phyloP scores from a whole-genome alignment of 2,888 invertebrate species.

The Augiades crinisus region DNA sequence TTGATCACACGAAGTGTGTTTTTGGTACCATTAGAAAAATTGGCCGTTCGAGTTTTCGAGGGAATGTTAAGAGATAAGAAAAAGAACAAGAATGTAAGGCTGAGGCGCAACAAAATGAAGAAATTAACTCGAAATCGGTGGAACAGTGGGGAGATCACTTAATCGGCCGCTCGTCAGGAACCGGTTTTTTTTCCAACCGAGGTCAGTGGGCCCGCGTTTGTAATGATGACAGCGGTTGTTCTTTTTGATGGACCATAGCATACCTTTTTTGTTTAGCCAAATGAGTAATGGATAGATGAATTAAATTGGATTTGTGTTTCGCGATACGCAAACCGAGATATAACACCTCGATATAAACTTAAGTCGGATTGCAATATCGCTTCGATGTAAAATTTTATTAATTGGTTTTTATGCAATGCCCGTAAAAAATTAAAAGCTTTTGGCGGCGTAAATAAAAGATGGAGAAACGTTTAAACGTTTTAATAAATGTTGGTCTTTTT shows the following conservation, averaged over 20 bases:
- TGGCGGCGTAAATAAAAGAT: not conserved
- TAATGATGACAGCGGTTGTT: conserved; percentile 47
- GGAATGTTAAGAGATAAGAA: conserved; percentile 37
- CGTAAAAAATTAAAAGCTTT: not conserved
- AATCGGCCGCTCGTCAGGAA: conserved; percentile 57
- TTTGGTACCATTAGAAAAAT: conserved; percentile 69
- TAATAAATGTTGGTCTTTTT: too few relatives aligned
- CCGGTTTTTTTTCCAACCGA: conserved; percentile 54
- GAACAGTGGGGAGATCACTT: conserved; percentile 69
- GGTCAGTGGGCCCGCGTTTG: conserved; percentile 47
- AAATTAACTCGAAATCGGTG: conserved; percentile 73
- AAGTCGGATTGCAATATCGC: conserved; percentile 2
- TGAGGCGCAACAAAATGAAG: conserved; percentile 66
- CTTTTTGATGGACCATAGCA: conserved; percentile 44
- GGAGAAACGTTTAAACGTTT: not conserved
- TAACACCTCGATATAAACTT: conserved; percentile 4
- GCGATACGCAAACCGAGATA: conserved; percentile 4
- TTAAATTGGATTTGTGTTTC: conserved; percentile 12
- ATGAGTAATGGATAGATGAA: conserved; percentile 21
- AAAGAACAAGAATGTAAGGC: conserved; percentile 44
- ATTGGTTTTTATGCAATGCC: not conserved
- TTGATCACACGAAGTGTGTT: conserved; percentile 41
- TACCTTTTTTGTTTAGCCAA: conserved; percentile 24
- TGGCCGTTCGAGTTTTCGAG: conserved; percentile 54
- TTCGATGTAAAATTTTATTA: not conserved